phyloP scores from a whole-genome alignment of 2,888 invertebrate genomes.

The Cataglyphis altisquamis region DNA sequence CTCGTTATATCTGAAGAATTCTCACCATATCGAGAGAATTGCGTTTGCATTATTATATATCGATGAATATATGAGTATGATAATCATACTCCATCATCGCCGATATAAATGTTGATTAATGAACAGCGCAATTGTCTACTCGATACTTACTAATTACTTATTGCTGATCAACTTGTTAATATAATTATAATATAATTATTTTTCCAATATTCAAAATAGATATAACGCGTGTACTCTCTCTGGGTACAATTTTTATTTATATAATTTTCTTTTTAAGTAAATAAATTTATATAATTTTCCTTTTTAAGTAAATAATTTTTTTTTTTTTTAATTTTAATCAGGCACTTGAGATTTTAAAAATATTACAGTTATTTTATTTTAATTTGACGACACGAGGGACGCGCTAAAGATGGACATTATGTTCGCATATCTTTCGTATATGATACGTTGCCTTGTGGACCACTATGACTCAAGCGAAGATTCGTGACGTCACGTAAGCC shows the following conservation, averaged over 20 bases:
- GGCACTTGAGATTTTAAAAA: neutral
- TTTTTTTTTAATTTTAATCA: neutral
- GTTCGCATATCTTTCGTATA: constrained; percentile 39
- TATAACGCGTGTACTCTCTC: neutral
- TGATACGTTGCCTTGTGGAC: constrained; percentile 55
- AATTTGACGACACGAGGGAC: neutral
- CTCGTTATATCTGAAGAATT: neutral
- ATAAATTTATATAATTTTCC: too few relatives aligned
- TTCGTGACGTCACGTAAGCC: constrained; percentile 81
- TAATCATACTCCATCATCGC: constrained; percentile 43
- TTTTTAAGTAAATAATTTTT: neutral
- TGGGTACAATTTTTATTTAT: neutral
- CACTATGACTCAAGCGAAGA: constrained; percentile 79
- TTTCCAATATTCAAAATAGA: neutral
- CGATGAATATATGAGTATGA: constrained; percentile 14
- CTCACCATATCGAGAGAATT: neutral
- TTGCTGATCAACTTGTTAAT: constrained; percentile 18
- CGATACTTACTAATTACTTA: constrained; percentile 45
- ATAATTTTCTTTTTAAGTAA: neutral
- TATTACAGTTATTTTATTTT: neutral
- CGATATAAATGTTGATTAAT: constrained; percentile 41
- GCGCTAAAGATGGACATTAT: constrained; percentile 33
- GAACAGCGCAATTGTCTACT: constrained; percentile 24
- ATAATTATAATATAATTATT: neutral
- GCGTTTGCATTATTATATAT: constrained; percentile 16